phyloP scores from a whole-genome alignment of 2,797 vertebrate genomes.

The Silurus aristotelis region DNA sequence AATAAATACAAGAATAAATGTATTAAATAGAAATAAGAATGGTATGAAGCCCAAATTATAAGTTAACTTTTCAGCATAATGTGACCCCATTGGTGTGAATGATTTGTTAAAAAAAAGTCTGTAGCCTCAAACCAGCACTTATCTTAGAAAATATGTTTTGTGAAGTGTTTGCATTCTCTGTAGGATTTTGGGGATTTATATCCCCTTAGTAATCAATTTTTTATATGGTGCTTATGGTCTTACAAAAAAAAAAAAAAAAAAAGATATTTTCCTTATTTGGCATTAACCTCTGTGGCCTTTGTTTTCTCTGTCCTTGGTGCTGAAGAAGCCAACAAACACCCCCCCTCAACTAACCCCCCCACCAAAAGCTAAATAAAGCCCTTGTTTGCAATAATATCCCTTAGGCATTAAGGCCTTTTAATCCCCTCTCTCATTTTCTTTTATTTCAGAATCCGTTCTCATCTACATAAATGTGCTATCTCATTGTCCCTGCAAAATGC shows the following conservation, averaged over 20 bases:
- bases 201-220: constrained; percentile 52
- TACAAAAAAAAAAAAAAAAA: constrained; percentile 29
- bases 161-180: background rate
- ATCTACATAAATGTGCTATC: constrained; percentile 26
- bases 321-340: constrained; percentile 38
- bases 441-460: constrained; percentile 11
- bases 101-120: background rate
- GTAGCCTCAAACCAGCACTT: background rate
- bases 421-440: constrained; percentile 28
- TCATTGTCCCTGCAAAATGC: constrained; percentile 18
- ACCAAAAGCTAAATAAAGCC: constrained; percentile 27
- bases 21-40: background rate
- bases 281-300: constrained; percentile 44
- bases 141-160: background rate
- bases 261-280: constrained; percentile 46
- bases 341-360: too few species aligned
- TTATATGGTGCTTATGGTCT: constrained; percentile 54
- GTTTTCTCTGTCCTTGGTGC: constrained; percentile 54
- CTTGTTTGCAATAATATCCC: constrained; percentile 43
- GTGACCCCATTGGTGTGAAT: background rate
- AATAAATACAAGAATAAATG: background rate
- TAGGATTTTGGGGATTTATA: constrained; percentile 38
- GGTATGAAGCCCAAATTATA: background rate
- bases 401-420: constrained; percentile 13
- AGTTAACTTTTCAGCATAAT: background rate